Base-by-base conservation (phyloP, 2,888 invertebrate genomes). In the Salpingus planirostris region DNA sequence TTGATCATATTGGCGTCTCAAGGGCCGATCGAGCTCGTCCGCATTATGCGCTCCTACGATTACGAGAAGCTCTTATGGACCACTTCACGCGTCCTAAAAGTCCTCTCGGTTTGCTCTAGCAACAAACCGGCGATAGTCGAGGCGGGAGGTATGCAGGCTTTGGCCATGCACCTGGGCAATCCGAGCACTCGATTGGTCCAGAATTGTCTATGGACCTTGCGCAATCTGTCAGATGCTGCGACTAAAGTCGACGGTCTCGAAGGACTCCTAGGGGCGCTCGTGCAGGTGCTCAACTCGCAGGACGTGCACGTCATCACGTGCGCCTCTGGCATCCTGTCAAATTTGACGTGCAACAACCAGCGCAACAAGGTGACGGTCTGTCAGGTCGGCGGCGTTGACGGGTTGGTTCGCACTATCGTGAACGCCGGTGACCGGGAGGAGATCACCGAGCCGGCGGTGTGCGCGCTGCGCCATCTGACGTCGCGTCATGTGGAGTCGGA, bases 21-120 rank as follows among this genome's bases (percentile, higher is more conserved):
- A 60, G 96, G 96, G 12, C 95, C 96, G 2, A 86, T 87, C 48
- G 95, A 95, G 61, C 72, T 99, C 54, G 95, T 99, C 31, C 81
- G 95, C 47, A 97, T 98, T 50, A 92, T 98, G 90, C 80, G 93
- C 44, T 85, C 89, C 2, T 95, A 93, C 64, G 91, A 91, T 53
- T 98, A 97, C 56, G 96, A 97, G 73, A 98, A 97, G 76, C 73
- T 98, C 42, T 69, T 98, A 50, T 97, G 97, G 93, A 97, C 97
- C 10, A 96, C 97, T 15, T 93, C 96, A 10, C 76, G 97, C 47
- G 96, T 97, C 25, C 72, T 99, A 47, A 97, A 97, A 75, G 95
- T 96, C 6, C 68, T 99, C 43, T 96, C 96, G 5, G 97, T 98
- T 11, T 97, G 97, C 69, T 85, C 92, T 15, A 93, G 93, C 70